phyloP scores from a whole-genome alignment of 2,888 invertebrate genomes.

The Emmelina monodactyla region DNA sequence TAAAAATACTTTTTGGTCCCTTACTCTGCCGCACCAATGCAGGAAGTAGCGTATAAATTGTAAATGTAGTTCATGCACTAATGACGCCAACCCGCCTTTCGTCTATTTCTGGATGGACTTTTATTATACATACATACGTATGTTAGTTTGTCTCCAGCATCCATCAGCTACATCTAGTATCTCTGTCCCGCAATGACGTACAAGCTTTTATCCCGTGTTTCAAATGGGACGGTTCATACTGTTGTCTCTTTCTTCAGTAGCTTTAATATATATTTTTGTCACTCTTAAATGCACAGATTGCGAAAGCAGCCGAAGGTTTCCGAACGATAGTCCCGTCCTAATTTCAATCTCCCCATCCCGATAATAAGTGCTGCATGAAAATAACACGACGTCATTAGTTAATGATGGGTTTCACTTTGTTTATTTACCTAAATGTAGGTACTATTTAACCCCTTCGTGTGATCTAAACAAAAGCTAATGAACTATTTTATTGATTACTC shows the following conservation, averaged over 20 bases:
- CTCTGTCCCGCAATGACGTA: conserved; percentile 18
- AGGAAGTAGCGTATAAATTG: conserved; percentile 48
- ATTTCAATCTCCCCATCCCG: conserved; percentile 25
- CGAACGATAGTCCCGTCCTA: conserved; percentile 39
- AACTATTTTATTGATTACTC: conserved; percentile 5
- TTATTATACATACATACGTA: too few species aligned
- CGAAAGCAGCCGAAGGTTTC: conserved; percentile 26
- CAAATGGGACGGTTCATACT: not conserved
- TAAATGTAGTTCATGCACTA: conserved; percentile 32
- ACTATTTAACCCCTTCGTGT: not conserved
- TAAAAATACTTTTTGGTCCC: too few species aligned
- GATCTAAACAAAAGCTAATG: not conserved
- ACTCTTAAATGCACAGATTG: not conserved
- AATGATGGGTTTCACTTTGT: not conserved
- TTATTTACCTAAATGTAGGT: conserved; percentile 6
- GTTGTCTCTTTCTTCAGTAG: not conserved
- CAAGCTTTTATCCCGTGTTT: conserved; percentile 2
- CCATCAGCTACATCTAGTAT: conserved; percentile 29
- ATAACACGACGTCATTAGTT: conserved; percentile 1
- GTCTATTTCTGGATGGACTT: conserved; percentile 42
- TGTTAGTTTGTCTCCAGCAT: conserved; percentile 36
- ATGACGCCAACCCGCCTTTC: conserved; percentile 33
- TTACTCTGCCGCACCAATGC: too few species aligned
- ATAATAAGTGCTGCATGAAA: conserved; percentile 10
- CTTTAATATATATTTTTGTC: not conserved